A percentile compares a stretch with the other conserved stretches of the same genome.
These are phyloP conservation scores for Hybognathus amarus DNA, from an alignment of 2,797 vertebrate species.

Conservation along the genomic window DNA sequence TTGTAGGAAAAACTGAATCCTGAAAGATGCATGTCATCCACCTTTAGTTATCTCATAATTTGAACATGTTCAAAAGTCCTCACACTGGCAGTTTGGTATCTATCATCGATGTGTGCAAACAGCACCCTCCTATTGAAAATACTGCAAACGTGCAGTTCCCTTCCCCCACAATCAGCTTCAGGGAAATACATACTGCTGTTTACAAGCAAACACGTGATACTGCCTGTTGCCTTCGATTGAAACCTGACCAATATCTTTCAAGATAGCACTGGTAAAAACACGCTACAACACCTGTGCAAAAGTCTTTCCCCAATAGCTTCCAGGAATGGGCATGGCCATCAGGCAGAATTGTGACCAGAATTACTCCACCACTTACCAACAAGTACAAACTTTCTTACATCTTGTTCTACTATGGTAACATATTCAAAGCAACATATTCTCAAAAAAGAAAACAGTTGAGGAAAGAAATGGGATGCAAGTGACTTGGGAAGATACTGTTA, in stretches of 20 bases:
- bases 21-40: neutral
- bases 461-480: conserved; percentile 54
- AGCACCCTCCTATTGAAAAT: conserved; percentile 12
- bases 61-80: neutral
- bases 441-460: conserved; percentile 10
- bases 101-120: neutral
- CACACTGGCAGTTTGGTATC: neutral
- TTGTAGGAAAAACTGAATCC: neutral
- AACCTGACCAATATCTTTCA: conserved; percentile 50
- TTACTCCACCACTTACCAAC: neutral
- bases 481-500: conserved; percentile 40
- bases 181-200: conserved; percentile 4
- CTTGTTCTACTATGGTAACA: conserved; percentile 19
- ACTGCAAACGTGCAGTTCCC: conserved; percentile 11
- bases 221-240: conserved; percentile 41
- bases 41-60: neutral
- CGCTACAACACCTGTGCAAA: conserved; percentile 12
- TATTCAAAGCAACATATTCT: conserved; percentile 32
- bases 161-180: conserved; percentile 19
- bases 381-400: conserved; percentile 20
- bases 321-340: neutral
- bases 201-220: conserved; percentile 31
- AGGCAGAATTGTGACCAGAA: neutral
- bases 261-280: conserved; percentile 33
- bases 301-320: conserved; percentile 1